Evolutionary conservation across 2,888 invertebrate species (phyloP), one percentile per base, ranked within the genome.

Genomic region (Idaea aversata): DNA sequence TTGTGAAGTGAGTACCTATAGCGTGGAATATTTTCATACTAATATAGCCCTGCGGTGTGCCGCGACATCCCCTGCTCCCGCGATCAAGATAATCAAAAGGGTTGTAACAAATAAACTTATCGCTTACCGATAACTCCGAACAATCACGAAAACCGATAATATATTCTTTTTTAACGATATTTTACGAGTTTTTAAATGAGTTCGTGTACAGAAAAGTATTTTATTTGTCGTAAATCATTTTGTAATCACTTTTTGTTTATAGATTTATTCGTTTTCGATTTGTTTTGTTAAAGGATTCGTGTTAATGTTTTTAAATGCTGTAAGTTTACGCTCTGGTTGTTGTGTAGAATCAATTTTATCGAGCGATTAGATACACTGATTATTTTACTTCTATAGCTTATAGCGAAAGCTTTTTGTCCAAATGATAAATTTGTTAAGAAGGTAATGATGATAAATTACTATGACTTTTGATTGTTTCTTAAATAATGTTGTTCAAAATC

Each of bases 11-110:
- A 59, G 64, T 69, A n/a, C n/a, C n/a, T n/a, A 62, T 70, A 65
- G 70, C 64, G 70, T 67, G 67, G 70, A 70, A 70, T 70, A 70
- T 70, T 70, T 61, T 64, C 57, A n/a, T 60, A n/a, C 64, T 68
- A 72, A 74, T 65, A 62, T 63, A 66, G 64, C 59, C 13, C 34
- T 59, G 59, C 59, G 59, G 59, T 34, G 47, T 63, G 71, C 79
- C 75, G 90, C 82, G 91, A 90, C 84, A 82, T 88, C 87, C 80
- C 91, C 75, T 75, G 72, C 77, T 77, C 76, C 73, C 87, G 77
- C 91, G 76, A 91, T 92, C 92, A 80, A 80, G 92, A 92, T 93
- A 16, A 16, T 34, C 6, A 16, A 93, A 92, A 90, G 91, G 90
- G 90, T 91, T 88, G 84, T 76, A 79, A 82, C 86, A 85, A 87